A percentile compares a stretch with the other conserved stretches of the same genome.
These are phyloP conservation scores for Sula dactylatra DNA, from an alignment of 2,113 vertebrate genomes.

Conservation along the genomic window DNA sequence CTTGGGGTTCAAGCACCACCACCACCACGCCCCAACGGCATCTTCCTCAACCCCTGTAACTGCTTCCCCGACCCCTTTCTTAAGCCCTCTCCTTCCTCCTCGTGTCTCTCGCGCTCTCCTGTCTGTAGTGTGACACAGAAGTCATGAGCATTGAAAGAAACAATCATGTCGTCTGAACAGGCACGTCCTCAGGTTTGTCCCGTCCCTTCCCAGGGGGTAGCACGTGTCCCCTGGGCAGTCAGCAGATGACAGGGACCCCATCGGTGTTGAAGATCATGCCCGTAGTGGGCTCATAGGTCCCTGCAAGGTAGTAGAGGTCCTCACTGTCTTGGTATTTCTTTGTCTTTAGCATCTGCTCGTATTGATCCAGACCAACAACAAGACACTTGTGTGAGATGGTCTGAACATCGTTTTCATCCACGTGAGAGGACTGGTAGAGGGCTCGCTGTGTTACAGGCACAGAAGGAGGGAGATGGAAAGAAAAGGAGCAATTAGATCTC, in stretches of 20 bases:
- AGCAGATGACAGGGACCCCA: conserved; percentile 96
- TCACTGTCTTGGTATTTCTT: conserved; percentile 98
- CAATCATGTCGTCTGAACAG: conserved; percentile 73
- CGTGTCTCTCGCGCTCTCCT: conserved; percentile 7
- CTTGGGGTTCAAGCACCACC: background rate
- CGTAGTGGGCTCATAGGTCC: conserved; percentile 97
- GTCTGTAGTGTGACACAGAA: conserved; percentile 58
- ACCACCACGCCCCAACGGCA: background rate
- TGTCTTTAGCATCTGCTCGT: conserved; percentile 96
- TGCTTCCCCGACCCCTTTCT: conserved; percentile 25
- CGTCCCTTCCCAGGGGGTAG: conserved; percentile 27
- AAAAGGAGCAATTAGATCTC: background rate
- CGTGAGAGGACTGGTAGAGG: conserved; percentile 97
- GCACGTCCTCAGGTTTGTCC: conserved; percentile 59
- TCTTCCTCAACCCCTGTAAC: background rate
- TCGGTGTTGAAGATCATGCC: conserved; percentile 99
- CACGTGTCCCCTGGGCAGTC: conserved; percentile 40
- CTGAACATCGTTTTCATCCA: conserved; percentile 98
- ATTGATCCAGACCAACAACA: conserved; percentile 95
- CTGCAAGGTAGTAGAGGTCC: conserved; percentile 98
- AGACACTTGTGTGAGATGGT: conserved; percentile 99
- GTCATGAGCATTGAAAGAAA: conserved; percentile 63
- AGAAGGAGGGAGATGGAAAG: background rate
- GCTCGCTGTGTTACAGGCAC: conserved; percentile 78
- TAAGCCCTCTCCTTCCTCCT: conserved; percentile 59